A percentile compares a stretch with the other conserved stretches of the same genome.
Evolutionary conservation across 2,113 vertebrate species (phyloP).

Genomic region (Gymnocephalus cernua): DNA sequence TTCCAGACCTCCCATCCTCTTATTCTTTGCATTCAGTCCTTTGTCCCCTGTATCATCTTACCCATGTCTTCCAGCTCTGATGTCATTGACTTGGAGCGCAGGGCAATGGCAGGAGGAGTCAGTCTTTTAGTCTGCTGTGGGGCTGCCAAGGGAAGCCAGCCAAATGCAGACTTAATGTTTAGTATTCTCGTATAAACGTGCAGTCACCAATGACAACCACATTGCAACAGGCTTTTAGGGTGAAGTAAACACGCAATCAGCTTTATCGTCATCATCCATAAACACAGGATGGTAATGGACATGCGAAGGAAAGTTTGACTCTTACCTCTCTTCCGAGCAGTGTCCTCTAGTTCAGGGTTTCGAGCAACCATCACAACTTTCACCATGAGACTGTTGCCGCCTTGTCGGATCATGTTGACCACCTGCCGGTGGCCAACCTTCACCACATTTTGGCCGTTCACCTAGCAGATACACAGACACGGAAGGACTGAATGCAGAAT

Average conservation of each 20-base stretch:
- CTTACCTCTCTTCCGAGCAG: constrained; percentile 89
- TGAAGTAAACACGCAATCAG: constrained; percentile 60
- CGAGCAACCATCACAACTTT: constrained; percentile 95
- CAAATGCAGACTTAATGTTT: constrained; percentile 72
- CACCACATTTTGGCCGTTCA: constrained; percentile 93
- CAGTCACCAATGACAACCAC: constrained; percentile 59
- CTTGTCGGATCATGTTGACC: constrained; percentile 95
- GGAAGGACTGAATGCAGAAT: background rate
- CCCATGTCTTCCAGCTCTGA: constrained; percentile 96
- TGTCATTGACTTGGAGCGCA: constrained; percentile 96
- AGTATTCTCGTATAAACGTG: constrained; percentile 63
- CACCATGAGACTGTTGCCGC: constrained; percentile 94
- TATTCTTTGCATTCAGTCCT: constrained; percentile 15
- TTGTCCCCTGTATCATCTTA: constrained; percentile 74
- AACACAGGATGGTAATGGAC: constrained; percentile 28
- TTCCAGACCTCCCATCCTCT: constrained; percentile 5
- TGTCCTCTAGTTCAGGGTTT: constrained; percentile 93
- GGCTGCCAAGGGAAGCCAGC: constrained; percentile 79
- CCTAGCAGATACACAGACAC: constrained; percentile 76
- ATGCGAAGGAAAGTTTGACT: constrained; percentile 28
- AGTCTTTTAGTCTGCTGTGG: constrained; percentile 91
- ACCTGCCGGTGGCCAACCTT: constrained; percentile 95
- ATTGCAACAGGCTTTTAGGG: constrained; percentile 36
- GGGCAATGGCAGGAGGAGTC: constrained; percentile 91
- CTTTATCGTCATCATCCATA: constrained; percentile 33